These are phyloP conservation scores for Clunio marinus DNA, from an alignment of 2,888 invertebrate genomes.

Conservation along the genomic window DNA sequence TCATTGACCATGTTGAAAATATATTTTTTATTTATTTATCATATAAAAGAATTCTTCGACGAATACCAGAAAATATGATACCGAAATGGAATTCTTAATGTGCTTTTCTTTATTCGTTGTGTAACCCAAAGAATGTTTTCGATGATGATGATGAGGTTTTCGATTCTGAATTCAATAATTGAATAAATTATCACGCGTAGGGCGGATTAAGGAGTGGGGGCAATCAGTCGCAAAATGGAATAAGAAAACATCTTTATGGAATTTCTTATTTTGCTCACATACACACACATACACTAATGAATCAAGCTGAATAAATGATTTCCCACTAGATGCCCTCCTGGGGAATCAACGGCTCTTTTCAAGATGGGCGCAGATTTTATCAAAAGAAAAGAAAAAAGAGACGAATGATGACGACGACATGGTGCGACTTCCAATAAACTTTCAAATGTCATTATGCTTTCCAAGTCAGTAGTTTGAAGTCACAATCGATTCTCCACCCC, in stretches of 20 bases:
- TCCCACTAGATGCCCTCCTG: constrained; percentile 7
- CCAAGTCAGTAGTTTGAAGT: constrained; percentile 30
- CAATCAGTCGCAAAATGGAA: not conserved
- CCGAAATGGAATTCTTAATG: not conserved
- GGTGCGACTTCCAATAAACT: constrained; percentile 23
- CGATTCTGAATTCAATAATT: constrained; percentile 27
- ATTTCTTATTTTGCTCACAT: constrained; percentile 25
- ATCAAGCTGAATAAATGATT: constrained; percentile 35
- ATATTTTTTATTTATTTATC: no score
- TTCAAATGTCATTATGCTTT: constrained; percentile 21
- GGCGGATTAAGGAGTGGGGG: not conserved
- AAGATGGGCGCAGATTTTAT: not conserved
- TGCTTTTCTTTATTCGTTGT: not conserved
- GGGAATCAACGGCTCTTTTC: not conserved
- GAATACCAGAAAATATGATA: not conserved
- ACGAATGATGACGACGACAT: constrained; percentile 27
- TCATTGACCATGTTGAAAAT: constrained; percentile 14
- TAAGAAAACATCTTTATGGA: constrained; percentile 15
- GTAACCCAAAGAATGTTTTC: no score
- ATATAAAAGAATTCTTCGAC: not conserved
- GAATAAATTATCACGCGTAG: constrained; percentile 28
- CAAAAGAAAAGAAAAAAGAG: not conserved
- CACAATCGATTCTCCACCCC: not conserved
- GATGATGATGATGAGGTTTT: not conserved
- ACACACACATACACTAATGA: not conserved